phyloP scores from a whole-genome alignment of 1,140 invertebrate genomes.

The Drosophila bocqueti region DNA sequence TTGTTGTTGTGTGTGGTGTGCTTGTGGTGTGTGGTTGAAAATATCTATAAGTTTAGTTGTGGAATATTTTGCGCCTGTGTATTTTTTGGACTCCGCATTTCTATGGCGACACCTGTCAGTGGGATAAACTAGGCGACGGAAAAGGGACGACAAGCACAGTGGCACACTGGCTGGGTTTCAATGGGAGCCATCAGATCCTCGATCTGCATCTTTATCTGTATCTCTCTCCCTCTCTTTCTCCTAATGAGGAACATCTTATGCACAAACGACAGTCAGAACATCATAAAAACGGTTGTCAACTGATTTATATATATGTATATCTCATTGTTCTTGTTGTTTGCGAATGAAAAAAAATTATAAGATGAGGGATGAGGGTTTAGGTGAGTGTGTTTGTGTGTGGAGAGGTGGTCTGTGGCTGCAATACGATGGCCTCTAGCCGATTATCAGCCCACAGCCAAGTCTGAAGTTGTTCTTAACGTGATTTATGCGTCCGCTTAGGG shows the following conservation, averaged over 20 bases:
- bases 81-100: conserved; percentile 21
- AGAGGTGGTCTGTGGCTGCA: conserved; percentile 17
- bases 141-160: conserved; percentile 26
- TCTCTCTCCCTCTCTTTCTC: neutral
- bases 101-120: conserved; percentile 25
- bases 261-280: conserved; percentile 41
- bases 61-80: conserved; percentile 26
- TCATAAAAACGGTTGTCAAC: conserved; percentile 34
- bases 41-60: conserved; percentile 24
- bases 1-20: conserved; percentile 11
- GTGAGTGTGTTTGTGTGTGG: conserved; percentile 21
- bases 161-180: conserved; percentile 19
- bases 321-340: conserved; percentile 25
- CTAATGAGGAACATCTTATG: conserved; percentile 6
- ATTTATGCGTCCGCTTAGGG: conserved; percentile 96
- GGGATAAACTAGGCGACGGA: conserved; percentile 14
- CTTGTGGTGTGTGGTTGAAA: conserved; percentile 6
- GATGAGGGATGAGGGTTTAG: conserved; percentile 20
- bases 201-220: conserved; percentile 1
- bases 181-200: conserved; percentile 10
- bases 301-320: conserved; percentile 31
- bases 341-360: conserved; percentile 20
- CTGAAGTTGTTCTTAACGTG: conserved; percentile 95
- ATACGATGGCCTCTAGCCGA: conserved; percentile 88
- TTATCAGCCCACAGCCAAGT: conserved; percentile 94